A percentile compares a stretch with the other conserved stretches of the same genome.
These are phyloP conservation scores for Oplegnathus fasciatus DNA, from an alignment of 2,113 vertebrate species.

Conservation along the genomic window DNA sequence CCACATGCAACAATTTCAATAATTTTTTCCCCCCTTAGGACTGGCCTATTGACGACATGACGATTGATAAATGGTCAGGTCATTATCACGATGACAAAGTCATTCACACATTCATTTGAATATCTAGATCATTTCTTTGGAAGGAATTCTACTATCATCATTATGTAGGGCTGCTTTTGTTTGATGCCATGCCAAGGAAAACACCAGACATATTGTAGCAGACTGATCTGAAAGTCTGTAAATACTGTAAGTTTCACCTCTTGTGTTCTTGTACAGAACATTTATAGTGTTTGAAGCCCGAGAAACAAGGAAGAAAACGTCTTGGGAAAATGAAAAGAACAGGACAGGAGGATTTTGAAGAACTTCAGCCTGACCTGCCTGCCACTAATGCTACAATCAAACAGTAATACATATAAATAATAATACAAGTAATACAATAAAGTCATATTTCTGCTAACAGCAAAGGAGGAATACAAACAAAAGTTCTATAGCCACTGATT, in stretches of 20 bases:
- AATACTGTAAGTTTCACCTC: background rate
- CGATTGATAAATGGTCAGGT: slow-evolving; percentile 37
- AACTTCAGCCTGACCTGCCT: background rate
- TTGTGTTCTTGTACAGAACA: background rate
- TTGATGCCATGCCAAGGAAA: background rate
- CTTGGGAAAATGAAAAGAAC: background rate
- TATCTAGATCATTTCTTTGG: slow-evolving; percentile 15
- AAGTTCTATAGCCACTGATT: background rate
- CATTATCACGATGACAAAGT: slow-evolving; percentile 11
- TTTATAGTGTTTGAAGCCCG: background rate
- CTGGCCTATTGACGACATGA: slow-evolving; percentile 3
- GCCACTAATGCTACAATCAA: background rate
- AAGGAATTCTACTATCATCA: background rate
- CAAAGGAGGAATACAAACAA: background rate
- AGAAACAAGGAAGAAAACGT: background rate
- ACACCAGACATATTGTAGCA: background rate
- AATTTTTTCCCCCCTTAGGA: background rate
- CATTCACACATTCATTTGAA: background rate
- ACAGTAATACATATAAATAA: background rate
- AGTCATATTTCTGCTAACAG: background rate
- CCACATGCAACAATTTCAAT: slow-evolving; percentile 37
- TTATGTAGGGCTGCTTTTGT: background rate
- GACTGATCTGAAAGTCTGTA: background rate
- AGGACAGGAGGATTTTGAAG: background rate
- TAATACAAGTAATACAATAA: too few relatives aligned